phyloP scores from a whole-genome alignment of 2,797 vertebrate genomes.

The Forpus xanthops region DNA sequence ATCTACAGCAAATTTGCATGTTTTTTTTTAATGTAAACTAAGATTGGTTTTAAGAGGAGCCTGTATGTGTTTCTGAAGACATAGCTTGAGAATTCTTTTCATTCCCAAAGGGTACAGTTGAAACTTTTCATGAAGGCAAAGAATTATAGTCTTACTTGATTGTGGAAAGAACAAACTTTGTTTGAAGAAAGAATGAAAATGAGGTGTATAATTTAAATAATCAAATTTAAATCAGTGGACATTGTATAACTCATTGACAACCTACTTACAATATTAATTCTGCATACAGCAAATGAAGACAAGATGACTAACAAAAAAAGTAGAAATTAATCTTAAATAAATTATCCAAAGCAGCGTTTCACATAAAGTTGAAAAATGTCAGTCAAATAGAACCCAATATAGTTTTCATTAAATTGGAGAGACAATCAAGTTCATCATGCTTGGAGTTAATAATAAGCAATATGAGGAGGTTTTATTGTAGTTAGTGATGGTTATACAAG shows the following conservation, averaged over 20 bases:
- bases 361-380: not conserved
- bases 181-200: not conserved
- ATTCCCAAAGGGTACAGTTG: not conserved
- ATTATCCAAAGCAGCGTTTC: not conserved
- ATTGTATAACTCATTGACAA: not conserved
- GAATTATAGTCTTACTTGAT: not conserved
- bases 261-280: not conserved
- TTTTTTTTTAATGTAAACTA: not conserved
- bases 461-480: slow-evolving; percentile 25
- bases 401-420: slow-evolving; percentile 55
- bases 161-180: not conserved
- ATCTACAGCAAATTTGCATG: not conserved
- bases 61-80: not conserved
- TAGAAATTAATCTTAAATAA: not conserved
- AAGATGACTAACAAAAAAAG: not conserved
- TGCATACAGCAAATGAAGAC: not conserved
- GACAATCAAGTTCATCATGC: not conserved
- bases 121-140: not conserved
- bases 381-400: slow-evolving; percentile 26
- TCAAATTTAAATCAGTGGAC: not conserved
- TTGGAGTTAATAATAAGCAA: slow-evolving; percentile 55
- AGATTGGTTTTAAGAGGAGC: not conserved
- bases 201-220: slow-evolving; percentile 4
- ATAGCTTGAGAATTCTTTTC: not conserved
- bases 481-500: slow-evolving; percentile 49